Base-by-base conservation (phyloP, 2,113 vertebrate species). In the Haplotaxodon microlepis region DNA sequence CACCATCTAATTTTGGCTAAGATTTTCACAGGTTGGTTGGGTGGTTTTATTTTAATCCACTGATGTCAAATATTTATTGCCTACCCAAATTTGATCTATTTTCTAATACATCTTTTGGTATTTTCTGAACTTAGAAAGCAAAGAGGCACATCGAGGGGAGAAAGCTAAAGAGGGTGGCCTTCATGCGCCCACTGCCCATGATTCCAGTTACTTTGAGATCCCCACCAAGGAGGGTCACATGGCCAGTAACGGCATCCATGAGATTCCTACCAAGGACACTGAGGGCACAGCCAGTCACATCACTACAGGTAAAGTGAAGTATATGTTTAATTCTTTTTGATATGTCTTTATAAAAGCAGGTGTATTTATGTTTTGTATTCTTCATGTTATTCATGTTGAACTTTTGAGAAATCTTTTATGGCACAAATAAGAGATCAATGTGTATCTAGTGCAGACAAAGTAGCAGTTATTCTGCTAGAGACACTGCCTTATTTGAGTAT, bases 221-320 rank as follows among this genome's bases (percentile, higher is more conserved):
- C 98, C 98, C 84, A 98, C 97, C 86, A 99, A 98, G 95, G 98
- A 99, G 94, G 97, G 96, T 91, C 97, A 97, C 94, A 95, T 96
- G 95, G 94, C 97, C 63, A 97, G 96, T 92, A 98, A 96, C 51
- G 93, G 97, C 89, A 97, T 99, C 94, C 97, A 98, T 93, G 98
- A 99, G 96, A 97, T 99, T 89, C 98, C 98, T 90, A 98, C 98
- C 92, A 98, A 98, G 96, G 98, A 99, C 94, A 98, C 97, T 3
- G 97, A 98, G 90, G 96, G 95, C 66, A 86, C 93, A 12, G 92
- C 96, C 84, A n/a, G 96, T 94, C 90, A 89, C 6, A 12, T 94
- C 6, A 86, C 97, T 54, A 63, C 95, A 92, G 93, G 94, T 93
- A 88, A 96, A 95, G 87, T 92, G 85, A 96, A 94, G 90, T 6